Evolutionary conservation across 1,140 invertebrate genomes (phyloP), one percentile per base, ranked within the genome.

Genomic region (Gryllus bimaculatus): DNA sequence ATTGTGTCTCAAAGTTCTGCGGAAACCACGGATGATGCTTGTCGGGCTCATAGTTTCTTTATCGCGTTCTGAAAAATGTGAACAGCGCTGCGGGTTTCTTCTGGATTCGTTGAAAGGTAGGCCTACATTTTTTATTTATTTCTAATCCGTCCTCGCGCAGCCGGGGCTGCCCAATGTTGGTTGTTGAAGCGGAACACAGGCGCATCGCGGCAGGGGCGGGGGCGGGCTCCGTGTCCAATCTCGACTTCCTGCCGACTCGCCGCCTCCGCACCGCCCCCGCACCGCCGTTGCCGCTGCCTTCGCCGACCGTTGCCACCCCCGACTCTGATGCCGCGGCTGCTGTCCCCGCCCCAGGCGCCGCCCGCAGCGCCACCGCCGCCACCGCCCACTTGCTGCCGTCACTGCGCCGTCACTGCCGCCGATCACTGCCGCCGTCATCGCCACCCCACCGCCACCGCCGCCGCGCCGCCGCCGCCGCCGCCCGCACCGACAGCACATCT

Each of bases 131-230:
- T 66, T 66, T 66, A 10, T 66, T 66, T 66, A 10, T 66, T 66
- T 66, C 54, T 66, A 66, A 66, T 66, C 54, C 54, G 54, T 66
- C 18, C 54, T 13, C 26, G 26, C 26, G 26, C 26, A 39, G 26
- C 54, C 54, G 54, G 10, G 10, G 54, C 54, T 66, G 54, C 54
- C 54, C 54, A 66, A 18, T 66, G 54, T 66, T 66, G 54, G 10
- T 66, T 66, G 54, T 66, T 66, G 54, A 66, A 66, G 54, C 54
- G 54, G 54, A 66, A 66, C 54, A 66, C 54, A 66, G 54, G 54
- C 54, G 54, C 54, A 66, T 66, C 54, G 54, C 10, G 54, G 54
- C 10, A 10, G 54, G 54, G 10, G 10, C 54, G 54, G 54, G 54
- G 54, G 54, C 54, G 54, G 54, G 3, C 18, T 10, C 10, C 54